Evolutionary conservation across 2,888 invertebrate species (phyloP).

Genomic region (Meghimatium bilineatum): DNA sequence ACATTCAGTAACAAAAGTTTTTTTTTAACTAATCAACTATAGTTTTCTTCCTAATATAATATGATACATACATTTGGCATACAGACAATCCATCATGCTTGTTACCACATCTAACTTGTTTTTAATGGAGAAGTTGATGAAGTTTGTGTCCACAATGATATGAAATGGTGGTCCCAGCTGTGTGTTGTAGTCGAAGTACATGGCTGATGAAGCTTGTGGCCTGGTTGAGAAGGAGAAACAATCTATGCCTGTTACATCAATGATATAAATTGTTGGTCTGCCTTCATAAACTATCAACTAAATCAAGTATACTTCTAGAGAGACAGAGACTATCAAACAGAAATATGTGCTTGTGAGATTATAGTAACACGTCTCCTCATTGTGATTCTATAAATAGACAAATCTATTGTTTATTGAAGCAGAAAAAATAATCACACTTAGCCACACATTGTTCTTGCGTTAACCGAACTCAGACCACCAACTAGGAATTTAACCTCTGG

Average conservation of each 20-base stretch:
- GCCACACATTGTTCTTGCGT: no score
- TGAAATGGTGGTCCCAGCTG: conserved; percentile 99
- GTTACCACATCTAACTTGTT: conserved; percentile 97
- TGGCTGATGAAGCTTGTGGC: conserved; percentile 84
- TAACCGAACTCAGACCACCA: no score
- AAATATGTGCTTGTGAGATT: no score
- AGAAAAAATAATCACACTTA: no score
- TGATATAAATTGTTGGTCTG: not conserved
- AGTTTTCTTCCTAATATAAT: not conserved
- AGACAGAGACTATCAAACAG: not conserved
- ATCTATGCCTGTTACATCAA: not conserved
- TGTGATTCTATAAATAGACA: no score
- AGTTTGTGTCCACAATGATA: conserved; percentile 97
- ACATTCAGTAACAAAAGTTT: no score
- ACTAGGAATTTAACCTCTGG: no score
- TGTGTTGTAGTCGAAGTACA: conserved; percentile 98
- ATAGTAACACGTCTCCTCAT: no score
- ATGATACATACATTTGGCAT: conserved; percentile 86
- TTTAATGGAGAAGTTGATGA: conserved; percentile 98
- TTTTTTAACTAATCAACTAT: no score
- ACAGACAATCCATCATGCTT: conserved; percentile 99
- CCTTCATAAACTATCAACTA: no score
- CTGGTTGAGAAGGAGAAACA: conserved; percentile 58
- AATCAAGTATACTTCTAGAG: not conserved
- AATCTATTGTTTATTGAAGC: no score